Base-by-base conservation (phyloP, 2,888 invertebrate species). In the Hyalella azteca region DNA sequence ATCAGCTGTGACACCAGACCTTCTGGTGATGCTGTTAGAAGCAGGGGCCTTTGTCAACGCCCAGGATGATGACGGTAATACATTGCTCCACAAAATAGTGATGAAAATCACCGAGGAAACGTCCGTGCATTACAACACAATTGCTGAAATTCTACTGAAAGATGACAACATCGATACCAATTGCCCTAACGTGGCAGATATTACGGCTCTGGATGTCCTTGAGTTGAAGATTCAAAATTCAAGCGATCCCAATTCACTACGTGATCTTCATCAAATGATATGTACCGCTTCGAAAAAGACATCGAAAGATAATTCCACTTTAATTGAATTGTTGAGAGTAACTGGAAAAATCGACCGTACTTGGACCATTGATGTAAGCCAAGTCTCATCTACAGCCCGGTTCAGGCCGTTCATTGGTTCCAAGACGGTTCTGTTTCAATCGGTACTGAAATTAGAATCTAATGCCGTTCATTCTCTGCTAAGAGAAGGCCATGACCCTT, bases 31-130 rank as follows among this genome's bases (percentile, higher is more conserved):
- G 39, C 66, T 66, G 1, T 66, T 66, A 36, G 36, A 66, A 5
- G 36, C 36, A 22, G 66, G 66, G 3, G 66, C 66, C 36, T 66
- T 66, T 13, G 36, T 36, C 0, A 36, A 66, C 32, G 39, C 66
- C 19, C 66, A 66, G 29, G 66, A 66, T 29, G 36, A 66, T 36
- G 66, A 66, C 19, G 66, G 66, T n/a, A 66, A 66, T 29, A 66
- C 66, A 29, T n/a, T 66, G 4, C 66, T 66, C 4, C 66, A 66
- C 4, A 66, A 66, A 19, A 11, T 66, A 15, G 66, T 36, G 3
- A 36, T 36, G 32, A 36, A 36, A n/a, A n/a, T 36, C 2, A 3
- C 7, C 2, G 36, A 66, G 39, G 39, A 66, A 15, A 45, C 45
- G 11, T 19, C 36, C 1, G 13, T 5, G 0, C 36, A 36, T 36